These are phyloP conservation scores for Agrenia bidenticulata DNA, from an alignment of 2,888 invertebrate species.

Conservation along the genomic window DNA sequence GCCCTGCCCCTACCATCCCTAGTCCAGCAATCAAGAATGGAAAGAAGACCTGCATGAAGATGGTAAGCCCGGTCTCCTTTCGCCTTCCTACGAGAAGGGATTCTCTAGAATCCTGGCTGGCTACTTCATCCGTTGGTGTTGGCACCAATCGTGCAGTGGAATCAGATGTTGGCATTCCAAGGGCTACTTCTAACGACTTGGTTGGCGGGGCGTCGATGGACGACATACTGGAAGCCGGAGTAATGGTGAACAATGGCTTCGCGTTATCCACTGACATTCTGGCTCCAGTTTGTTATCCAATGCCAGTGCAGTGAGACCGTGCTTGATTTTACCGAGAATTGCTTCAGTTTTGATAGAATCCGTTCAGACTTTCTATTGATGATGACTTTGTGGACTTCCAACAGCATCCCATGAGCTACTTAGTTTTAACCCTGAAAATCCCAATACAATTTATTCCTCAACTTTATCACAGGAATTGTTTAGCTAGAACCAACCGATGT, in stretches of 20 bases:
- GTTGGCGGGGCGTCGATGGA: slow-evolving; percentile 17
- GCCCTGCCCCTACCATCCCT: slow-evolving; percentile 87
- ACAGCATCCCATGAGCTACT: slow-evolving; percentile 47
- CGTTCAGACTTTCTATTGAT: slow-evolving; percentile 37
- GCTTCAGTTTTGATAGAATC: not conserved
- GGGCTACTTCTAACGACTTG: slow-evolving; percentile 39
- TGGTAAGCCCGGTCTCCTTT: slow-evolving; percentile 66
- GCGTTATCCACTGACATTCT: slow-evolving; percentile 14
- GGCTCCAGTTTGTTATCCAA: not conserved
- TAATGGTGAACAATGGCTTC: slow-evolving; percentile 49
- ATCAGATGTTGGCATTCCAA: slow-evolving; percentile 49
- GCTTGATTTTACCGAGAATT: not conserved
- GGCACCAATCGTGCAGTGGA: slow-evolving; percentile 46
- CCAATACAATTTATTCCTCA: too few relatives aligned
- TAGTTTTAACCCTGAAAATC: slow-evolving; percentile 51
- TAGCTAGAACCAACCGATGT: too few relatives aligned
- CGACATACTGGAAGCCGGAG: slow-evolving; percentile 41
- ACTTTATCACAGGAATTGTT: too few relatives aligned
- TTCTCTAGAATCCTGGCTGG: slow-evolving; percentile 50
- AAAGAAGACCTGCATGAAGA: slow-evolving; percentile 76
- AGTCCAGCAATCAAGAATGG: slow-evolving; percentile 85
- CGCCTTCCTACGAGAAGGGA: slow-evolving; percentile 42
- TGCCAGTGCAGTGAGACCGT: not conserved
- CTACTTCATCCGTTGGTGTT: slow-evolving; percentile 38
- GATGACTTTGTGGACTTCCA: slow-evolving; percentile 50